phyloP scores from a whole-genome alignment of 1,140 invertebrate genomes.

The Anadara kagoshimensis region DNA sequence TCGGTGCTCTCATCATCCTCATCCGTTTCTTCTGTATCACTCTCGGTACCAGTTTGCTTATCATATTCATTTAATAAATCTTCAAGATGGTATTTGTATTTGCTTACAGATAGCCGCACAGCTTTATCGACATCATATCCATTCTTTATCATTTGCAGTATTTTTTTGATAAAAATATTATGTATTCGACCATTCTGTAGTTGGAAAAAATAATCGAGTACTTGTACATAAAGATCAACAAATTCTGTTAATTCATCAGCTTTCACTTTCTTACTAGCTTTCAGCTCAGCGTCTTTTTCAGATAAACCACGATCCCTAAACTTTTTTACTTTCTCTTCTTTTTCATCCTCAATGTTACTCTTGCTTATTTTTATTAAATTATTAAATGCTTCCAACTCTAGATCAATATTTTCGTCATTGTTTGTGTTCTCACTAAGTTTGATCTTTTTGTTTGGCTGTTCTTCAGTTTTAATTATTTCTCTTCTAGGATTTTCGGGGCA shows the following conservation, averaged over 20 bases:
- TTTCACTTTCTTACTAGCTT: background rate
- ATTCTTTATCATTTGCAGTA: background rate
- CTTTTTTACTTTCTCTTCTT: background rate
- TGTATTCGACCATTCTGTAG: background rate
- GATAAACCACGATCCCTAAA: background rate
- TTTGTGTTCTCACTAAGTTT: background rate
- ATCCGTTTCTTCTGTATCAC: background rate
- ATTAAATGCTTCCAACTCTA: background rate
- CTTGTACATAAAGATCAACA: background rate
- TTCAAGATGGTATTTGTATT: background rate
- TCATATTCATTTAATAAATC: background rate
- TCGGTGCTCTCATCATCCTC: background rate
- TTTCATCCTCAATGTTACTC: background rate
- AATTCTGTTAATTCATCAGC: background rate
- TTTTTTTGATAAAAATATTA: background rate
- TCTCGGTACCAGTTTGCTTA: too few relatives aligned
- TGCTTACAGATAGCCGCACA: background rate
- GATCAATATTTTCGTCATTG: constrained; percentile 7
- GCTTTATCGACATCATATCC: background rate
- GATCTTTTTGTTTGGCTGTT: background rate
- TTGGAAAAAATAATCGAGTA: background rate
- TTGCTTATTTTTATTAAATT: background rate
- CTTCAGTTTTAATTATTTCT: constrained; percentile 1
- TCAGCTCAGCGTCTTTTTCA: background rate
- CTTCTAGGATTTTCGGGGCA: constrained; percentile 1